Evolutionary conservation across 1,140 invertebrate genomes (phyloP), one percentile per base, ranked within the genome.

Genomic region (Drosophila novamexicana): DNA sequence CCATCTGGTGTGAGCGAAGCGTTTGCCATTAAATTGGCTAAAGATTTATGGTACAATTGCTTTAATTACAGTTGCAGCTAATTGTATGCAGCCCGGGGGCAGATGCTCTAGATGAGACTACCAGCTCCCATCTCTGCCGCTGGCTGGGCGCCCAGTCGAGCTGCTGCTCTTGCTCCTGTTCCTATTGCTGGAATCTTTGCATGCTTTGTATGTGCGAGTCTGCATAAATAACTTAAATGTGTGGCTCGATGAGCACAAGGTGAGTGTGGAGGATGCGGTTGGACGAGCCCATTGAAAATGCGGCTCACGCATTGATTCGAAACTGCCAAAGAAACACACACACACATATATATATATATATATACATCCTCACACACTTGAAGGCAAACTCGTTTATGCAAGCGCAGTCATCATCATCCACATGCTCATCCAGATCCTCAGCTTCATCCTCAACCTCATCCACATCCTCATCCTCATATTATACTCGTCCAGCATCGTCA

Each of bases 41-140:
- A 69, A 86, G 83, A 86, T 86, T 86, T 86, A 86, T 86, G 75
- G 82, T 74, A 88, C 83, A 86, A 86, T 88, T 89, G 83, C 80
- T 88, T 88, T 88, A 88, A 88, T 88, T 88, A 88, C 79, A 83
- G 83, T 88, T 89, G 79, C 84, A 83, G 84, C 84, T 88, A 88
- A 88, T 88, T 88, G 83, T 88, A 88, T 88, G 83, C 84, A 80
- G 63, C 56, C 72, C 61, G 47, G 47, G 22, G 68, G 79, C 84
- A 88, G 84, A 77, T 83, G 83, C 79, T 88, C 83, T 79, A 75
- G 65, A 52, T 65, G 40, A 47, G 18, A 7, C 16, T 12, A 29
- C 12, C 56, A 58, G 37, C 40, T 61, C 76, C 22, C 22, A 29
- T 29, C 22, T 29, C 22, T 29, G 22, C 22, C 22, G 22, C 22